Percentiles rank a stretch among this genome's conserved stretches.
These are phyloP conservation scores for Microtus pennsylvanicus DNA, from an alignment of 2,113 vertebrate species.

Conservation along the genomic window DNA sequence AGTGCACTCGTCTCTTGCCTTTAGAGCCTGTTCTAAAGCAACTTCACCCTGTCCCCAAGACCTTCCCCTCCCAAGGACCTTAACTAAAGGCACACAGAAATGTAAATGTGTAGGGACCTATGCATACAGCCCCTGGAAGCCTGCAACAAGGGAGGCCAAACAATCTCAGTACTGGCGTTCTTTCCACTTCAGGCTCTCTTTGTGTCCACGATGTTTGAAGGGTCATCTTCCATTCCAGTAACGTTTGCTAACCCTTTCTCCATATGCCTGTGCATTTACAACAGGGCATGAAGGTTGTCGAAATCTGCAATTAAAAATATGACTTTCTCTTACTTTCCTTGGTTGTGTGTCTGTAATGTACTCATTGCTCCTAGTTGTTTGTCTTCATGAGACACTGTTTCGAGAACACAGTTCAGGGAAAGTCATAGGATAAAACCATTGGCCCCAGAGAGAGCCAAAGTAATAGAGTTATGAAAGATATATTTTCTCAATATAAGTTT, in stretches of 20 bases:
- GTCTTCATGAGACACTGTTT: background rate
- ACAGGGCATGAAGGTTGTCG: background rate
- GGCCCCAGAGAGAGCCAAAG: background rate
- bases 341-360: background rate
- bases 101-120: background rate
- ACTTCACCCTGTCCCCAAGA: too few species aligned
- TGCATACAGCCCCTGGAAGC: too few species aligned
- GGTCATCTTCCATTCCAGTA: background rate
- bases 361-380: background rate
- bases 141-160: background rate
- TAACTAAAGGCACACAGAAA: background rate
- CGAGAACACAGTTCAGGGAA: background rate
- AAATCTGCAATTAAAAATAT: background rate
- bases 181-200: background rate
- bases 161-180: background rate
- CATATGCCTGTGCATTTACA: background rate
- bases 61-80: background rate
- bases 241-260: background rate
- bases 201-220: background rate
- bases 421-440: background rate
- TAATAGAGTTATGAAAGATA: background rate
- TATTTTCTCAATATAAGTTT: background rate
- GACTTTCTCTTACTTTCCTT: constrained; percentile 2
- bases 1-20: background rate
- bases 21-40: background rate